These are phyloP conservation scores for Netelia inedita DNA, from an alignment of 2,888 invertebrate species.

Conservation along the genomic window DNA sequence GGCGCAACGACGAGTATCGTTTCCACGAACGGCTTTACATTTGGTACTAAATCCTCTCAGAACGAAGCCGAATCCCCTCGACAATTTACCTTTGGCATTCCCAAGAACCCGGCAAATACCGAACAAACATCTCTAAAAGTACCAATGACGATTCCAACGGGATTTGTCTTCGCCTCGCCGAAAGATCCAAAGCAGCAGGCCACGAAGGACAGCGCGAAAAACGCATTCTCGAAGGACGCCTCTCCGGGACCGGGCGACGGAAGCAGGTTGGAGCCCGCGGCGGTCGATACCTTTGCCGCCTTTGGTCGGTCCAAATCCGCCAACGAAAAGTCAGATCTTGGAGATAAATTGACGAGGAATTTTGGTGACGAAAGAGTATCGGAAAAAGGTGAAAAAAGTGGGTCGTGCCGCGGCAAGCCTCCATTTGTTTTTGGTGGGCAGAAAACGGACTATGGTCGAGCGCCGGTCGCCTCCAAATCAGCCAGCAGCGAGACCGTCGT, in stretches of 20 bases:
- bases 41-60: conserved; percentile 78
- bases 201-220: conserved; percentile 11
- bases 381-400: conserved; percentile 55
- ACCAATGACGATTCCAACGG: conserved; percentile 55
- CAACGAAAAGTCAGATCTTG: conserved; percentile 23
- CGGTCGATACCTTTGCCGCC: conserved; percentile 46
- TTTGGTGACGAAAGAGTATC: conserved; percentile 49
- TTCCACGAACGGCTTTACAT: conserved; percentile 81
- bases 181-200: conserved; percentile 56
- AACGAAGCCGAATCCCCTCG: conserved; percentile 3
- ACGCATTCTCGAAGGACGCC: conserved; percentile 23
- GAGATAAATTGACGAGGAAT: conserved; percentile 31
- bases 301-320: conserved; percentile 57
- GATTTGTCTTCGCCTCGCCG: conserved; percentile 78
- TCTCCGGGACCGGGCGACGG: conserved; percentile 63
- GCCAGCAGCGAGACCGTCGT: conserved; percentile 5
- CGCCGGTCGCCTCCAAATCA: conserved; percentile 24
- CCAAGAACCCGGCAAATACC: conserved; percentile 55
- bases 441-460: conserved; percentile 64
- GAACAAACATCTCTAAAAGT: background rate
- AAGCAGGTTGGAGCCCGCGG: too few species aligned
- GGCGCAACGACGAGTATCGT: conserved; percentile 57
- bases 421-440: conserved; percentile 74
- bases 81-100: conserved; percentile 78
- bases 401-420: conserved; percentile 25